These are phyloP conservation scores for Barnardius zonarius DNA, from an alignment of 2,113 vertebrate genomes.

Conservation along the genomic window DNA sequence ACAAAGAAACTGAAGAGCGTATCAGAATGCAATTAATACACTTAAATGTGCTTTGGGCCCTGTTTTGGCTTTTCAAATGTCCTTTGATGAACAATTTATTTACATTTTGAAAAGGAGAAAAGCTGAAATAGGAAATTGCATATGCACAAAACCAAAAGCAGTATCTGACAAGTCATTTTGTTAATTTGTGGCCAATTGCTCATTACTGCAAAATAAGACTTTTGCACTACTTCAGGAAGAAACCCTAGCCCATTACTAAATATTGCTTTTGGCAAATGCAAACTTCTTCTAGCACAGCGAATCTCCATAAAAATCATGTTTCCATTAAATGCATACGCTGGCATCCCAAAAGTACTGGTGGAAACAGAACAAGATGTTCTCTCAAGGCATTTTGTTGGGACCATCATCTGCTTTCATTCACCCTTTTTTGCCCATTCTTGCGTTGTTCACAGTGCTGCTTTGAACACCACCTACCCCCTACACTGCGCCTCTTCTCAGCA, in stretches of 20 bases:
- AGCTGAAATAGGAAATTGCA: background rate
- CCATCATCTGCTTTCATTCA: background rate
- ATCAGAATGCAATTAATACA: background rate
- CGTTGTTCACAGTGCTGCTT: background rate
- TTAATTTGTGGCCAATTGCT: slow-evolving; percentile 5
- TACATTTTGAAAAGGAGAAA: background rate
- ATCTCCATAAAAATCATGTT: background rate
- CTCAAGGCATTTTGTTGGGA: background rate
- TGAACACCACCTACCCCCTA: background rate
- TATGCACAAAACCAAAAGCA: background rate
- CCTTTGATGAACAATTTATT: background rate
- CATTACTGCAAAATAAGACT: background rate
- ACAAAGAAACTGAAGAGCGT: background rate
- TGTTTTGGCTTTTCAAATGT: background rate
- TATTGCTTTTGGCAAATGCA: background rate
- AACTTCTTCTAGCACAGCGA: background rate
- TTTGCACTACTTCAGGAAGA: background rate
- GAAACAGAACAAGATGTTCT: background rate
- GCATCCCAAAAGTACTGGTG: background rate
- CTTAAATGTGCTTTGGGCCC: accelerated
- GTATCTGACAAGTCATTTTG: background rate
- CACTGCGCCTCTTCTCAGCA: background rate
- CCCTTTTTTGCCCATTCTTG: background rate
- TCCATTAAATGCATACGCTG: background rate
- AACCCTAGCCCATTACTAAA: background rate